A percentile compares a stretch with the other conserved stretches of the same genome.
phyloP scores from a whole-genome alignment of 1,140 invertebrate genomes.

The Drusus annulatus region DNA sequence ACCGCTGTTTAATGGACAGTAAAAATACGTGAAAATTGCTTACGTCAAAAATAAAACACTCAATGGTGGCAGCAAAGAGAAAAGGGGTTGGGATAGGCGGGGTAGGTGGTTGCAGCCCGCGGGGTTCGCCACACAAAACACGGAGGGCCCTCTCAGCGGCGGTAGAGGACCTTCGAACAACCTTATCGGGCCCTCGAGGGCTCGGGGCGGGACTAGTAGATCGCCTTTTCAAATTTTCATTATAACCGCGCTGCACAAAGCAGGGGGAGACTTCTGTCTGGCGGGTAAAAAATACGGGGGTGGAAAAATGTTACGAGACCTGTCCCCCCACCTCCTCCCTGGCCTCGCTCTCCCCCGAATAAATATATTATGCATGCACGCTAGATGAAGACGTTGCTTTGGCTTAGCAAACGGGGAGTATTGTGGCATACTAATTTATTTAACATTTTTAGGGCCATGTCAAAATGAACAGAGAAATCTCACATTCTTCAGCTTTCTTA shows the following conservation, averaged over 20 bases:
- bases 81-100: no score
- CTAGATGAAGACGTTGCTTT: constrained; percentile 24
- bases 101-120: neutral
- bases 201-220: neutral
- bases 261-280: constrained; percentile 2
- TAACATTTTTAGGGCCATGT: no score
- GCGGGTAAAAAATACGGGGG: neutral
- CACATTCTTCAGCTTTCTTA: neutral
- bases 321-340: neutral
- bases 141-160: constrained; percentile 16
- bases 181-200: constrained; percentile 20
- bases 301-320: constrained; percentile 6
- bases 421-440: constrained; percentile 21
- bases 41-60: constrained; percentile 21
- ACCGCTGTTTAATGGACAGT: no score
- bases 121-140: neutral
- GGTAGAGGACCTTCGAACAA: constrained; percentile 9
- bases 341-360: neutral
- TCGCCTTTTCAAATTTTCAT: constrained; percentile 22
- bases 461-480: no score
- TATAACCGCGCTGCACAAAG: constrained; percentile 21
- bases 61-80: neutral
- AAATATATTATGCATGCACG: constrained; percentile 37
- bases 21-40: constrained; percentile 14
- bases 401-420: constrained; percentile 15